These are phyloP conservation scores for Cercopithecus mona DNA, from an alignment of 2,113 vertebrate genomes.

Conservation along the genomic window DNA sequence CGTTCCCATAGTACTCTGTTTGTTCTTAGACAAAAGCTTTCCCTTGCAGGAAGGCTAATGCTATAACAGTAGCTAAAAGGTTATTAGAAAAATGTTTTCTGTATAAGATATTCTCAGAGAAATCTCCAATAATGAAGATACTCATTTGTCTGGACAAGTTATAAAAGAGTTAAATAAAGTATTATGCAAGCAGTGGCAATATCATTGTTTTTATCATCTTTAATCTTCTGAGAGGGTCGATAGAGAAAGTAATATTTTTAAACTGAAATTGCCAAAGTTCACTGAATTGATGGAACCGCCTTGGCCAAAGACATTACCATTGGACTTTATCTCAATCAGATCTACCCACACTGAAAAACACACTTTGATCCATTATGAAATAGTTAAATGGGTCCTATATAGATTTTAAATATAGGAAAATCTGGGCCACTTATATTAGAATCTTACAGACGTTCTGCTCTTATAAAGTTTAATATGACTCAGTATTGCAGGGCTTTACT, in stretches of 20 bases:
- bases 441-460: background rate
- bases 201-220: background rate
- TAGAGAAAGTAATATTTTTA: background rate
- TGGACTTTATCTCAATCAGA: background rate
- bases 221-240: background rate
- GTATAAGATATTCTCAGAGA: background rate
- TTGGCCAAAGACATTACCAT: background rate
- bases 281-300: background rate
- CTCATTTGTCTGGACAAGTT: background rate
- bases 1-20: background rate
- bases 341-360: background rate
- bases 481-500: background rate
- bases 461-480: background rate
- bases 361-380: background rate
- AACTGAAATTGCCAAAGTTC: background rate
- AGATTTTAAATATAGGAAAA: background rate
- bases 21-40: background rate
- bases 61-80: background rate
- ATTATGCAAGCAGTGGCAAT: background rate
- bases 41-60: background rate
- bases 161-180: background rate
- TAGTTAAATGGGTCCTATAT: background rate
- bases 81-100: background rate
- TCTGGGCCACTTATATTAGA: background rate
- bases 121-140: background rate